Base-by-base conservation (phyloP, 1,140 invertebrate genomes). In the Diploscapter pachys region DNA sequence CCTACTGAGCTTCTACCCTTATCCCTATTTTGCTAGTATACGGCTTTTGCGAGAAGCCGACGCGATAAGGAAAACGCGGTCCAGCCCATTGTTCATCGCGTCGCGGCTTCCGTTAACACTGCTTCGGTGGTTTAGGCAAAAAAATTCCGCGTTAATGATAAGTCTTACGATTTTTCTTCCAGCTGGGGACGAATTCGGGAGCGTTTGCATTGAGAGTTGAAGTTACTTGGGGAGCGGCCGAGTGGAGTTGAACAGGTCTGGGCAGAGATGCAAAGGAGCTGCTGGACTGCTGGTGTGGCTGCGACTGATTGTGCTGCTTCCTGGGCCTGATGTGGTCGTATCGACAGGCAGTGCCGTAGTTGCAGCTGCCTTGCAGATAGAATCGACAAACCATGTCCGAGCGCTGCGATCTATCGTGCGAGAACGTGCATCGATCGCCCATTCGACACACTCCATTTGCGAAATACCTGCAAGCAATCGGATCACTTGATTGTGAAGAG, bases 401-500 rank as follows among this genome's bases (percentile, higher is more conserved):
- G 81, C 82, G 31, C 71, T 75, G 78, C 50, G 77, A 77, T 75
- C 86, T 81, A 66, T 88, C 88, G 85, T 91, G 90, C 48, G 88
- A 89, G 83, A 89, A 91, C 64, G 87, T 86, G 82, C 90, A 91
- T 57, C 88, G 87, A 56, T 84, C 85, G 3, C 90, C 90, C 73
- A 90, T 88, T 3, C 89, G 87, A 80, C 91, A 91, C 62, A 87
- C 84, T 57, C 90, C 89, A 84, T 85, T 84, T 63, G 85, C 67
- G 80, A 80, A 87, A 80, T 86, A 88, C 69, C 86, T 86, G 82
- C 50, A 83, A 31, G 31, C 31, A 31, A 31, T 31, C 31, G 31
- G 31, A 31, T 31, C 31, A 31, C 31, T 31, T 31, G 31, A 31
- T 31, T 31, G 31, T 31, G 31, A 31, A 31, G 31, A 31, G 31